Conservation (phyloP, 2,888 invertebrate genomes). For the Lasioglossum leucozonium region DNA sequence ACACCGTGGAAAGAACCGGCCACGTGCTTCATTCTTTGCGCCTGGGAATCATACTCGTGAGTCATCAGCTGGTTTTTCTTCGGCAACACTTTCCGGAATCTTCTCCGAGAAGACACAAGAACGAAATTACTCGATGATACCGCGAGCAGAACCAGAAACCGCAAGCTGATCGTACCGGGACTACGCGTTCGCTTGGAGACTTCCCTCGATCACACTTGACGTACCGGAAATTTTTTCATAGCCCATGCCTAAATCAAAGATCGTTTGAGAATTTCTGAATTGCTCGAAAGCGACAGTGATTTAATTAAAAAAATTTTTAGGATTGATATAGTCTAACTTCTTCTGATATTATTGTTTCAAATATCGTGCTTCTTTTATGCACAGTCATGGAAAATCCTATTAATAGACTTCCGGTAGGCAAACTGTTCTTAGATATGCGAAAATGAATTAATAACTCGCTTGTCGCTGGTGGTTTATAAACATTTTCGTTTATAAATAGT, state of each 20-base stretch:
- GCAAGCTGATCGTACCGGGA: neutral
- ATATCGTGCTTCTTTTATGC: too few species aligned
- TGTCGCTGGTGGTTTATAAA: too few species aligned
- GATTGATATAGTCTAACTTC: too few species aligned
- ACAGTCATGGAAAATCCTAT: too few species aligned
- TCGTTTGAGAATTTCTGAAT: too few species aligned
- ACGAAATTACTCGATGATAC: neutral
- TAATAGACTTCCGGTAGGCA: too few species aligned
- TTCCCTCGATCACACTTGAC: neutral
- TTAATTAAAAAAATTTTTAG: too few species aligned
- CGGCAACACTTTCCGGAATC: neutral
- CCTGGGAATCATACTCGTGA: constrained; percentile 29
- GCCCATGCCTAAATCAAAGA: neutral
- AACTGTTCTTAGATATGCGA: too few species aligned
- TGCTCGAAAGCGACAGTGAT: too few species aligned
- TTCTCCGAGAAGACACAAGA: neutral
- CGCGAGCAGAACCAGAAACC: neutral
- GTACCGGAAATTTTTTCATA: neutral
- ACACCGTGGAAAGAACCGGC: neutral
- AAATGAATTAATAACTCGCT: too few species aligned
- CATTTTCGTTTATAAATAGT: too few species aligned
- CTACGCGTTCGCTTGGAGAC: neutral
- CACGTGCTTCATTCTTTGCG: constrained; percentile 3
- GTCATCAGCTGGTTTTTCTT: neutral
- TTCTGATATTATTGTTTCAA: too few species aligned